These are phyloP conservation scores for Lemur catta DNA, from an alignment of 2,797 vertebrate genomes.

Conservation along the genomic window DNA sequence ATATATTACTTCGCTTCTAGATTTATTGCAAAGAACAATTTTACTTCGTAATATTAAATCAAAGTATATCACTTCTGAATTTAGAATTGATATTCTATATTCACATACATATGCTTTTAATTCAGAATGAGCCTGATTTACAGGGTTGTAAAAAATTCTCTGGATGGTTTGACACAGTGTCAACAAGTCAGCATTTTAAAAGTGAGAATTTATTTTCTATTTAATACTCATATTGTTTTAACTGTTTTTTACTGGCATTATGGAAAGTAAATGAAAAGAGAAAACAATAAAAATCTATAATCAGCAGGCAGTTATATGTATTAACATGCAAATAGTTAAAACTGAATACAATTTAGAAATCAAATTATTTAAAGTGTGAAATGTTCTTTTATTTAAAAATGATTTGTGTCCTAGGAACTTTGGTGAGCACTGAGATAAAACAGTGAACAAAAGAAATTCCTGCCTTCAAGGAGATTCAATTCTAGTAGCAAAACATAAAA, in stretches of 20 bases:
- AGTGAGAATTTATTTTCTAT: neutral
- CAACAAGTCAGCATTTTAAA: neutral
- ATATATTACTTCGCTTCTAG: constrained; percentile 56
- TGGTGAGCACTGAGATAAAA: neutral
- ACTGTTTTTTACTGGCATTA: neutral
- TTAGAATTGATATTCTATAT: constrained; percentile 22
- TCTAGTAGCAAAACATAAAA: neutral
- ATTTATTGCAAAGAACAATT: constrained; percentile 70
- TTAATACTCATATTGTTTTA: neutral
- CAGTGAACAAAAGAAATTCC: neutral
- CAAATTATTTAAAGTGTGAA: neutral
- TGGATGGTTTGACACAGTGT: neutral
- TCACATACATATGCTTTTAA: constrained; percentile 12
- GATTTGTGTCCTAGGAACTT: neutral
- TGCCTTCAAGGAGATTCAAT: neutral
- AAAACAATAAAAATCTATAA: neutral
- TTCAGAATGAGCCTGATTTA: neutral
- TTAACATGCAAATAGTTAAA: neutral
- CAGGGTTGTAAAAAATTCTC: neutral
- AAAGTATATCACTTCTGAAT: constrained; percentile 57
- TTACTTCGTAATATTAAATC: constrained; percentile 58
- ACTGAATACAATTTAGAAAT: neutral
- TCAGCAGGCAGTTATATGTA: neutral
- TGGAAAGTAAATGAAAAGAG: neutral
- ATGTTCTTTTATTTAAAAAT: neutral